Base-by-base conservation (phyloP, 2,888 invertebrate species). In the Epistrophe eligans region DNA sequence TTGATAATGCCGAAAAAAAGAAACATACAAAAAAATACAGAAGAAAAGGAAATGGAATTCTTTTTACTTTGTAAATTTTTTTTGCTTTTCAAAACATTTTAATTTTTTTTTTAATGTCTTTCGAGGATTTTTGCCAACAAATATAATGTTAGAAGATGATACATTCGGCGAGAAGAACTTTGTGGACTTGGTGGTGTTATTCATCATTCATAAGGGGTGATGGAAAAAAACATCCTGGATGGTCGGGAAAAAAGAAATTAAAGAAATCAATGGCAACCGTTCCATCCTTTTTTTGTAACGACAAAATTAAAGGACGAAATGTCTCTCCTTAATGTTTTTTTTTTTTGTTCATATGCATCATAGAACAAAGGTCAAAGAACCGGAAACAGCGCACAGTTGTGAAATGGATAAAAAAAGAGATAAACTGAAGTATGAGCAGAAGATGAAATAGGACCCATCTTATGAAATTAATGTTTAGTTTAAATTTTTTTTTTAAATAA, bases 211-310 rank as follows among this genome's bases (percentile, higher is more conserved):
- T 17, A 4, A 15, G 38, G 72, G 43, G 45, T 58, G 13, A 19
- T 8, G n/a, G 32, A 43, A 50, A 43, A 50, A 57, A 43, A 43
- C 15, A 72, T 45, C 62, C 19, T 55, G 79, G 79, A 38, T 28
- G 35, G 13, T 48, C 35, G 43, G n/a, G 17, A 66, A 58, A 77
- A 82, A 72, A 60, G 38, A 83, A 79, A 79, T 73, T 62, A 79
- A 52, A 32, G 66, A 79, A 83, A 79, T 83, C 82, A 79, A 58
- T 66, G 45, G 66, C 82, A 77, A 72, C 79, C 79, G 79, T 58
- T 72, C 60, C 66, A 79, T 57, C 66, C 32, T 40, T 72, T 40
- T 72, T 72, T 48, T 45, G 43, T 15, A 38, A 66, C 7, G 58
- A 70, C 32, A 24, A 76, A 62, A 80, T 43, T 72, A 79, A 77